Base-by-base conservation (phyloP, 2,797 vertebrate species). In the Mus minutoides region DNA sequence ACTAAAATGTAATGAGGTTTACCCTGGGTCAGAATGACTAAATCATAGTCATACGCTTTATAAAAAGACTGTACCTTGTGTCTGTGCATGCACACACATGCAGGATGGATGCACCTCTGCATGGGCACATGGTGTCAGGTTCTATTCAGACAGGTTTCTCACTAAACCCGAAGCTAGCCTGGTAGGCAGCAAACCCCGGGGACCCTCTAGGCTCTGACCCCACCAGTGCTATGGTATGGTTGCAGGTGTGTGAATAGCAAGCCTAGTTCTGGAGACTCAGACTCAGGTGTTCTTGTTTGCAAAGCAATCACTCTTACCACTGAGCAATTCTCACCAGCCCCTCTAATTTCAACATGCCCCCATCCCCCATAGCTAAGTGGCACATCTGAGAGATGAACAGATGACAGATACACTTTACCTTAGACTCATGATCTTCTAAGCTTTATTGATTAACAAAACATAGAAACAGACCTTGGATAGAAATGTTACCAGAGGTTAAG, bases 1-100 rank as follows among this genome's bases (percentile, higher is more conserved):
- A 88, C 34, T 60, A n/a, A 94, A 97, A 96, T 29, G 69, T 5
- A 22, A 0, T n/a, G 34, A 90, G 82, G 46, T 92, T 94, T 77
- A n/a, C 40, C 78, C 49, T 49, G 14, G 58, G 80, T 58, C 56
- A 78, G 2, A 94, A 89, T 56, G 34, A 75, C 46, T 64, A 49
- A 91, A 69, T 43, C 87, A 49, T 84, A 3, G 46, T 24, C 40
- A 8, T n/a, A n/a, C 37, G 67, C 10, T 37, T 37, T 37, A 54
- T 16, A 24, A 19, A n/a, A 43, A 0, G 26, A 86, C 0, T 76
- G 77, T 9, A 17, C 29, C 17, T 29, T 73, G 29, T 19, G 67
- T 40, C 3, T 87, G 24, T 24, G 14, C 34, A 71, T 54, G 49
- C 14, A 29, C 14, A 26, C 31, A n/a, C 31, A 24, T 54, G 21